A percentile compares a stretch with the other conserved stretches of the same genome.
phyloP scores from a whole-genome alignment of 37 sponge, comb jelly and placozoan genomes.

The Lycopodina hypogea region DNA sequence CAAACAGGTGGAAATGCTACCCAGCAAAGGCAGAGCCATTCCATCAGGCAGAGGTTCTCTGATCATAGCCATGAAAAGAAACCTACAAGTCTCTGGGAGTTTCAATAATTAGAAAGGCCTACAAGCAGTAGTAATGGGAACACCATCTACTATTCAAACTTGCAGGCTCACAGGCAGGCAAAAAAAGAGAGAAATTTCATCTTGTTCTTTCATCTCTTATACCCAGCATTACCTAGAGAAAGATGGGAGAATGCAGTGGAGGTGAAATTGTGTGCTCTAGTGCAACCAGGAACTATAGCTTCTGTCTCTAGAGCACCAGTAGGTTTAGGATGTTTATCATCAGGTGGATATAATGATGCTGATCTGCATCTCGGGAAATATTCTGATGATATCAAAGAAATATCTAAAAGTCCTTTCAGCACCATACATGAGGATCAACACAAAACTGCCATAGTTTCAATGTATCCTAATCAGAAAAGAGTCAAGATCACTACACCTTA shows the following conservation, averaged over 20 bases:
- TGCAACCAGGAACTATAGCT: background rate
- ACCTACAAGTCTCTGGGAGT: background rate
- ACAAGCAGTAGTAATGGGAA: slow-evolving; percentile 9
- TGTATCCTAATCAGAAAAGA: slow-evolving; percentile 52
- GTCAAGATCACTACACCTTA: background rate
- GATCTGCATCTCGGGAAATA: background rate
- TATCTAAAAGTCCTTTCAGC: slow-evolving; percentile 32
- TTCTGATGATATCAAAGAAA: background rate
- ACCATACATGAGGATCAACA: slow-evolving; percentile 36
- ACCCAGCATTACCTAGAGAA: slow-evolving; percentile 34
- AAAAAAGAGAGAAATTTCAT: slow-evolving; percentile 17
- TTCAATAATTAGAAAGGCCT: slow-evolving; percentile 1
- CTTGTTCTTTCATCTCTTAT: slow-evolving; percentile 32
- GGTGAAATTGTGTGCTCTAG: background rate
- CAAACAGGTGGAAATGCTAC: background rate
- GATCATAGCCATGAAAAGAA: slow-evolving; percentile 28
- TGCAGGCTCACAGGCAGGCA: background rate
- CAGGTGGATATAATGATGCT: background rate
- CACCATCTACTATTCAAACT: background rate
- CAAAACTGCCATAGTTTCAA: slow-evolving; percentile 59
- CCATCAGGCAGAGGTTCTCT: slow-evolving; percentile 16
- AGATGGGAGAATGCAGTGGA: background rate
- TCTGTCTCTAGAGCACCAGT: background rate
- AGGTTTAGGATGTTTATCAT: too few relatives aligned
- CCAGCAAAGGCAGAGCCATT: background rate